phyloP scores from a whole-genome alignment of 2,888 invertebrate genomes.

The Tridacna gigas region DNA sequence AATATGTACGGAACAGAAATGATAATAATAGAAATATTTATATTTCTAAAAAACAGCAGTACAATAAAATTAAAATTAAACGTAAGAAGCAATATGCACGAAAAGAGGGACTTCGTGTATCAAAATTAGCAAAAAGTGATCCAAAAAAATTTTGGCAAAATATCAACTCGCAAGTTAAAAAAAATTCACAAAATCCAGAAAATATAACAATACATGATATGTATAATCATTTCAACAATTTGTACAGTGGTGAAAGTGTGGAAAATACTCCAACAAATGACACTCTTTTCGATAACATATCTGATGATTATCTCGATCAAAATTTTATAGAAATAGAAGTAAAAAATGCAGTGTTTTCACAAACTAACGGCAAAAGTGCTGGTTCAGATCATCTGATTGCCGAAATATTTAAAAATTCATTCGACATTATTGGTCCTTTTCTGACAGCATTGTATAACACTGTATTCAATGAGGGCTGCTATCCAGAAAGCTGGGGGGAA shows the following conservation, averaged over 20 bases:
- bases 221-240: conserved; percentile 2
- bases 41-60: background rate
- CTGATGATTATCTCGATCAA: conserved; percentile 4
- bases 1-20: background rate
- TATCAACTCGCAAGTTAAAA: conserved; percentile 1
- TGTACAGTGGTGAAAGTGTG: background rate
- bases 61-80: background rate
- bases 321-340: conserved; percentile 4
- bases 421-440: conserved; percentile 11
- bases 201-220: background rate
- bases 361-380: conserved; percentile 18
- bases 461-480: conserved; percentile 1
- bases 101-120: background rate
- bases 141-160: conserved; percentile 17
- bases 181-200: background rate
- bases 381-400: conserved; percentile 3
- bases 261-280: background rate
- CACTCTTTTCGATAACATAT: too few relatives aligned
- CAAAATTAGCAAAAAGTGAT: background rate
- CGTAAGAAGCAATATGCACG: background rate
- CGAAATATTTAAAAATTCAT: conserved; percentile 21
- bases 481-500: conserved; percentile 7
- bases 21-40: background rate
- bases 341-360: conserved; percentile 4
- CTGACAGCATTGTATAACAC: conserved; percentile 18